Conservation (phyloP, 2,797 vertebrate genomes). For the Odontamblyopus lacepedii region DNA sequence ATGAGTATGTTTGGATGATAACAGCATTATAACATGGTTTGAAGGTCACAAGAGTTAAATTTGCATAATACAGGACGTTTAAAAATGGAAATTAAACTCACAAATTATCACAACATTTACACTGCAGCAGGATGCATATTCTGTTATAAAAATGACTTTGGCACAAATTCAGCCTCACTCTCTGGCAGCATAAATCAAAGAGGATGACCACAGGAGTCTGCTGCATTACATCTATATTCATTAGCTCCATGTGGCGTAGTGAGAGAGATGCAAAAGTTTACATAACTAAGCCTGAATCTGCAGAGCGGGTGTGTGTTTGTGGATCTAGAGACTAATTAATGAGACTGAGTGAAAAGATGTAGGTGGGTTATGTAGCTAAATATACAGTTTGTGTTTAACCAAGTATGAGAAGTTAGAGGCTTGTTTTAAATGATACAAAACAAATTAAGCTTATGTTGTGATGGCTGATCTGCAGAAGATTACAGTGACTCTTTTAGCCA, state of each 20-base stretch:
- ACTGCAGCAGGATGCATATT: neutral
- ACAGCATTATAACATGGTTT: too few relatives aligned
- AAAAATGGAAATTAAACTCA: neutral
- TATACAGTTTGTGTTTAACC: neutral
- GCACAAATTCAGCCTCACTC: conserved; percentile 7
- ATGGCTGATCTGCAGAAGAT: neutral
- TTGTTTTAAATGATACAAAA: neutral
- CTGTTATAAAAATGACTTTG: conserved; percentile 10
- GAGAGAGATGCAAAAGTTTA: neutral
- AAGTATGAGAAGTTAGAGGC: neutral
- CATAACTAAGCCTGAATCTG: neutral
- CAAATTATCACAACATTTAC: neutral
- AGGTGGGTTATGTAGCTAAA: neutral
- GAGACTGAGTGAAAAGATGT: neutral
- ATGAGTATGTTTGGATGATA: too few relatives aligned
- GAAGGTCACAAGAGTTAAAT: too few relatives aligned
- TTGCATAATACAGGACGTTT: neutral
- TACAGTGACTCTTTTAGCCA: neutral
- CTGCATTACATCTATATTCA: conserved; percentile 7
- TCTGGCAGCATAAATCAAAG: conserved; percentile 7
- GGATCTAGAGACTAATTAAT: conserved; percentile 5
- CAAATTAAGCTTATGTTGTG: neutral
- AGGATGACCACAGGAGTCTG: conserved; percentile 8
- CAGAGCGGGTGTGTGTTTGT: neutral
- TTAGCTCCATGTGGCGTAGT: neutral